Evolutionary conservation across 2,113 vertebrate genomes (phyloP).

Genomic region (Pycnonotus jocosus): DNA sequence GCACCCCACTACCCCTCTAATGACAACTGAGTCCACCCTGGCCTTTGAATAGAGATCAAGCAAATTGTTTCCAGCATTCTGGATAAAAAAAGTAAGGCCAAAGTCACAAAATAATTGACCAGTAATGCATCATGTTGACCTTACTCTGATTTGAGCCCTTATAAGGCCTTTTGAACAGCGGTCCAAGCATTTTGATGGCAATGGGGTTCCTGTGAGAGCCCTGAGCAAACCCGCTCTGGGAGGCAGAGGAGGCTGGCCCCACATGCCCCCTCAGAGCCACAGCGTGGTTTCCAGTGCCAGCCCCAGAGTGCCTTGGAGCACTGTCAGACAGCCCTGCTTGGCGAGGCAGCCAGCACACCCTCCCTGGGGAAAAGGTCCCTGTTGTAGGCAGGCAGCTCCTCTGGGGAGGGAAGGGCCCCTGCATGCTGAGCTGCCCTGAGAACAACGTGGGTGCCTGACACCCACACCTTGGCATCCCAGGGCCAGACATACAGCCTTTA

Average conservation of each 20-base stretch:
- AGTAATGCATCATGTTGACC: not conserved
- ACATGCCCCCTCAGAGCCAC: rapidly evolving
- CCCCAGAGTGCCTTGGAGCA: not conserved
- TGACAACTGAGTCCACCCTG: not conserved
- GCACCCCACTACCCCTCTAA: not conserved
- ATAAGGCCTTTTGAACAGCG: not conserved
- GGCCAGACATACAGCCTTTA: not conserved
- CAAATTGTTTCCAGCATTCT: not conserved
- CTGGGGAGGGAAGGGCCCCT: not conserved
- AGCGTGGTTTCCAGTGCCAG: rapidly evolving
- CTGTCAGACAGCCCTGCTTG: not conserved
- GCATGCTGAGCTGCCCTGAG: not conserved
- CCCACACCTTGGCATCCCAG: not conserved
- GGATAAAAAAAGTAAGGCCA: not conserved
- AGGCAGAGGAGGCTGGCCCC: not conserved
- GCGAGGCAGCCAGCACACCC: rapidly evolving
- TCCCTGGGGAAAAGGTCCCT: not conserved
- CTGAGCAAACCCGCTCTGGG: rapidly evolving
- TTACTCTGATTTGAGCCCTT: not conserved
- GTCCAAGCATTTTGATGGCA: not conserved
- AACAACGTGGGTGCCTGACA: not conserved
- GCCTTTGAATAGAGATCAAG: not conserved
- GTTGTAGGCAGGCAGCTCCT: not conserved
- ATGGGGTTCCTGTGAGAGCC: not conserved
- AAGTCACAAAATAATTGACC: not conserved